phyloP scores from a whole-genome alignment of 2,113 vertebrate species.

The Antechinus flavipes region DNA sequence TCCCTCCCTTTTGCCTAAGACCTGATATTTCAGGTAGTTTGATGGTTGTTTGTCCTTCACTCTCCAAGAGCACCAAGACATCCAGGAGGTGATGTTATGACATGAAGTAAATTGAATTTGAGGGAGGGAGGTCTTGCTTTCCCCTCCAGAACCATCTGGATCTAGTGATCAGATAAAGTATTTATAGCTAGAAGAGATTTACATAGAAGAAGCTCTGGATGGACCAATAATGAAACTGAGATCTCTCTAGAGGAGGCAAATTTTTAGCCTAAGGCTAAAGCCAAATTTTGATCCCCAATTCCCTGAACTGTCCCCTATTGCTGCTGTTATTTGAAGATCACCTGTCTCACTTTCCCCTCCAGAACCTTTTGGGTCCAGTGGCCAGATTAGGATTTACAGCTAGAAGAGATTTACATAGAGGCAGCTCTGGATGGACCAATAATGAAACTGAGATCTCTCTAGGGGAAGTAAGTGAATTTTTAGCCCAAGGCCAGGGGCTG shows the following conservation, averaged over 20 bases:
- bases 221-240: background rate
- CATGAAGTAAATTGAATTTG: no score
- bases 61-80: no score
- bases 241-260: background rate
- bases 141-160: no score
- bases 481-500: background rate
- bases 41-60: background rate
- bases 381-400: slow-evolving; percentile 22
- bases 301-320: no score
- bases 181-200: slow-evolving; percentile 31
- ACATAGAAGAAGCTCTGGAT: background rate
- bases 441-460: background rate
- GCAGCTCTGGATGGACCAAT: background rate
- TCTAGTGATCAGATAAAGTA: background rate
- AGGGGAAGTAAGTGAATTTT: background rate
- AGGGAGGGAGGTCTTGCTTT: no score
- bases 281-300: no score
- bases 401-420: background rate
- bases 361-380: no score
- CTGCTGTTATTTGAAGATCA: no score
- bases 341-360: no score
- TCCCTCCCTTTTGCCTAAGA: slow-evolving; percentile 24
- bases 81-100: no score
- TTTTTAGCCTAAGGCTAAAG: background rate
- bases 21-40: slow-evolving; percentile 44